Conservation (phyloP, 2,113 vertebrate species). For the Tetrax tetrax region DNA sequence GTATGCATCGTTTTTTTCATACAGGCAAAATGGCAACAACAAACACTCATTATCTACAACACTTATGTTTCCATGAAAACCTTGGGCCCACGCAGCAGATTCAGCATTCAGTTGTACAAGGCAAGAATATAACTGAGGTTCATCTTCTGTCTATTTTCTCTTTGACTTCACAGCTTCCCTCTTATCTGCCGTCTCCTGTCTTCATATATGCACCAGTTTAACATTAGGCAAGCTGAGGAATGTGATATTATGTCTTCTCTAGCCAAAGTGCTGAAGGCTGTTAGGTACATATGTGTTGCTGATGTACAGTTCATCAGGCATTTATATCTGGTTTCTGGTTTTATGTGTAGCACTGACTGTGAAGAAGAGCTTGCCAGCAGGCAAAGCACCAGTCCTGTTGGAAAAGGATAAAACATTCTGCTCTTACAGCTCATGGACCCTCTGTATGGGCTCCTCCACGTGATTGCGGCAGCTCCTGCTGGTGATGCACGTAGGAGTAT, state of each 20-base stretch:
- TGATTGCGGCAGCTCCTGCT: not conserved
- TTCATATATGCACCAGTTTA: not conserved
- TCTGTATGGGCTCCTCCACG: not conserved
- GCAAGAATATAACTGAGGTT: not conserved
- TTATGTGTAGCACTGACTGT: not conserved
- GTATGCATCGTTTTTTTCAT: not conserved
- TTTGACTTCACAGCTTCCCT: not conserved
- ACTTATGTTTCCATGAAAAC: not conserved
- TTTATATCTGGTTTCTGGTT: not conserved
- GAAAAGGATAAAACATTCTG: not conserved
- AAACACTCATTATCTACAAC: not conserved
- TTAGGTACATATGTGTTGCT: not conserved
- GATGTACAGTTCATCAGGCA: not conserved
- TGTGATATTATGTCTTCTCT: not conserved
- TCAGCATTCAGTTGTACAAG: not conserved
- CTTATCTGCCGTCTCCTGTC: not conserved
- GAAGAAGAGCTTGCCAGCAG: not conserved
- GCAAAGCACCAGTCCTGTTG: not conserved
- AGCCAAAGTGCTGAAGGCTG: not conserved
- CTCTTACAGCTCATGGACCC: not conserved
- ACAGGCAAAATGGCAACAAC: not conserved
- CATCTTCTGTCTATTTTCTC: slow-evolving; percentile 5
- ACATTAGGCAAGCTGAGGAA: not conserved
- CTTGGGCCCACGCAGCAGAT: not conserved
- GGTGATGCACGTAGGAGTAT: not conserved